phyloP scores from a whole-genome alignment of 2,888 invertebrate genomes.

The Emmelina monodactyla region DNA sequence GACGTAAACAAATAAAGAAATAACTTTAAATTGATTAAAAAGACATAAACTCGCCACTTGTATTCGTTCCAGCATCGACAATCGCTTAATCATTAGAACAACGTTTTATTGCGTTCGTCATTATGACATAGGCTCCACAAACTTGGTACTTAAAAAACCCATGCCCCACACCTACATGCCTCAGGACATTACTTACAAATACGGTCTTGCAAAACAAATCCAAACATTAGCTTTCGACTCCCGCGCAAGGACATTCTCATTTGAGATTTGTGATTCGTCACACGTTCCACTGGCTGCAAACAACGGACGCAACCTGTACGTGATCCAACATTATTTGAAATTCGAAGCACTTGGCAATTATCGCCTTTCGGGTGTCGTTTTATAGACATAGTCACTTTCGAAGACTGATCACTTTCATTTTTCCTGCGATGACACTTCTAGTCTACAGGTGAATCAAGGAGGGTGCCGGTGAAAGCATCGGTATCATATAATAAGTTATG shows the following conservation, averaged over 20 bases:
- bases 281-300: slow-evolving; percentile 22
- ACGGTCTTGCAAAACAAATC: slow-evolving; percentile 44
- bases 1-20: too few species aligned
- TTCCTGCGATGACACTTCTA: slow-evolving; percentile 21
- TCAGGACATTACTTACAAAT: slow-evolving; percentile 34
- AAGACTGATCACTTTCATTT: slow-evolving; percentile 27
- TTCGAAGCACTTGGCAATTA: slow-evolving; percentile 30
- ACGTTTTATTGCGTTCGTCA: too few species aligned
- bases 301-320: slow-evolving; percentile 17
- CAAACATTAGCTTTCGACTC: slow-evolving; percentile 36
- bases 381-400: slow-evolving; percentile 18
- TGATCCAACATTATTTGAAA: slow-evolving; percentile 24
- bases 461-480: too few species aligned
- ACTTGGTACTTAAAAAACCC: too few species aligned
- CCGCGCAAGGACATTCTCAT: slow-evolving; percentile 44
- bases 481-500: too few species aligned
- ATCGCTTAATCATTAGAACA: too few species aligned
- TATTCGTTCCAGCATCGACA: too few species aligned
- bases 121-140: too few species aligned
- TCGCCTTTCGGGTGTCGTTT: slow-evolving; percentile 27
- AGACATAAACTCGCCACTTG: too few species aligned
- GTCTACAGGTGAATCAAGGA: slow-evolving; percentile 27
- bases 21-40: too few species aligned
- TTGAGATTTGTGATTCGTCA: slow-evolving; percentile 28
- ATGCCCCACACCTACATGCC: too few species aligned